phyloP scores from a whole-genome alignment of 2,113 vertebrate species.

The Chamaetylas fuelleborni region DNA sequence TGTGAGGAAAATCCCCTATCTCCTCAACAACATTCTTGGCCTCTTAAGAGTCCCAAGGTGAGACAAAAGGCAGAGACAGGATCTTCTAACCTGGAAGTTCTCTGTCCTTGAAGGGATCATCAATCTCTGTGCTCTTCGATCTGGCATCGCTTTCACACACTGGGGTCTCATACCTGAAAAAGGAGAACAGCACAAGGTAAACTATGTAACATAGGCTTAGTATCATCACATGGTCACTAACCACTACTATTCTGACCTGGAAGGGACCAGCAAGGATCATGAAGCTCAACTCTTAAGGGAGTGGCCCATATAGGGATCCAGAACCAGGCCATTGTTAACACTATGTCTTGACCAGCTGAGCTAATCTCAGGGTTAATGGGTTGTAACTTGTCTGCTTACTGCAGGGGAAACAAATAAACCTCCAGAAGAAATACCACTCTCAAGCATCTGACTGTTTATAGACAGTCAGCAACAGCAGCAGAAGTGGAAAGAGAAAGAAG shows the following conservation, averaged over 20 bases:
- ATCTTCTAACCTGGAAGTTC: constrained; percentile 87
- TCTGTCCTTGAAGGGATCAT: constrained; percentile 91
- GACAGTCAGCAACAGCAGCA: not conserved
- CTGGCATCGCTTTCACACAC: constrained; percentile 88
- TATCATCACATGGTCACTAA: not conserved
- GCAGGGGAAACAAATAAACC: not conserved
- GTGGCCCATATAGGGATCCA: not conserved
- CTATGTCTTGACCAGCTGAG: not conserved
- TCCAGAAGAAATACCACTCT: not conserved
- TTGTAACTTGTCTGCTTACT: not conserved
- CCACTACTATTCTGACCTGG: not conserved
- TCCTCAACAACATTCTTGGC: not conserved
- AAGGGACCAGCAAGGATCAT: not conserved
- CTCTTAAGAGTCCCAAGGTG: not conserved
- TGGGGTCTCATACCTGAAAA: constrained; percentile 89
- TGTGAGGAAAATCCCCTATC: not conserved
- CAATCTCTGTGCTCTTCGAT: constrained; percentile 79
- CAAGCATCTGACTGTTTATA: not conserved
- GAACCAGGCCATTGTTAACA: not conserved
- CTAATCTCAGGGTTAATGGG: not conserved
- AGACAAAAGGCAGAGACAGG: not conserved
- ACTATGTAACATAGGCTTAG: not conserved
- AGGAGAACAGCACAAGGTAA: constrained; percentile 4
- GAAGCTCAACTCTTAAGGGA: not conserved
- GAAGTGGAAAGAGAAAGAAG: not conserved